Evolutionary conservation across 2,888 invertebrate genomes (phyloP).

Genomic region (Tetheella fluctuosa): DNA sequence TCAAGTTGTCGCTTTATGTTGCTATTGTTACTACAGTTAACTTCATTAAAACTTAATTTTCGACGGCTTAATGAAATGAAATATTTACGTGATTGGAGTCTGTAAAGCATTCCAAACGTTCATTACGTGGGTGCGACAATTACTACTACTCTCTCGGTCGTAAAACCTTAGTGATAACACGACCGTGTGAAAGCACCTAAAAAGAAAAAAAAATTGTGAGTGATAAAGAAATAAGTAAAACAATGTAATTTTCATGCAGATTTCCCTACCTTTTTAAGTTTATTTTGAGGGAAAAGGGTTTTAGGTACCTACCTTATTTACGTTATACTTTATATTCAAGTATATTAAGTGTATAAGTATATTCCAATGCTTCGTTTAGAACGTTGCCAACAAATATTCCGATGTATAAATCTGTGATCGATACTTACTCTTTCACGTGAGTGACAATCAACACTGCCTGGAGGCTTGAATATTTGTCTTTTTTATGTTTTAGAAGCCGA

Average conservation of each 20-base stretch:
- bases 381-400: background rate
- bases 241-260: background rate
- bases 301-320: no score
- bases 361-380: no score
- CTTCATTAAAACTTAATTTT: conserved; percentile 39
- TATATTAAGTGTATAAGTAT: no score
- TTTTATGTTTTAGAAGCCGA: background rate
- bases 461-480: background rate
- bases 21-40: conserved; percentile 13
- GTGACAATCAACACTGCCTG: background rate
- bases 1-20: background rate
- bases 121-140: conserved; percentile 28
- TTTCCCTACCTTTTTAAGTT: no score
- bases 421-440: background rate
- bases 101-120: conserved; percentile 25
- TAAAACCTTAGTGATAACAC: conserved; percentile 9
- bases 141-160: conserved; percentile 22
- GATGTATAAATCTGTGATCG: background rate
- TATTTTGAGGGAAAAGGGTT: no score
- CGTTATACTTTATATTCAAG: no score
- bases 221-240: background rate
- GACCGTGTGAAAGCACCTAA: background rate
- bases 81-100: conserved; percentile 35
- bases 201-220: background rate
- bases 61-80: conserved; percentile 32